phyloP scores from a whole-genome alignment of 2,113 vertebrate species.

The Picathartes gymnocephalus region DNA sequence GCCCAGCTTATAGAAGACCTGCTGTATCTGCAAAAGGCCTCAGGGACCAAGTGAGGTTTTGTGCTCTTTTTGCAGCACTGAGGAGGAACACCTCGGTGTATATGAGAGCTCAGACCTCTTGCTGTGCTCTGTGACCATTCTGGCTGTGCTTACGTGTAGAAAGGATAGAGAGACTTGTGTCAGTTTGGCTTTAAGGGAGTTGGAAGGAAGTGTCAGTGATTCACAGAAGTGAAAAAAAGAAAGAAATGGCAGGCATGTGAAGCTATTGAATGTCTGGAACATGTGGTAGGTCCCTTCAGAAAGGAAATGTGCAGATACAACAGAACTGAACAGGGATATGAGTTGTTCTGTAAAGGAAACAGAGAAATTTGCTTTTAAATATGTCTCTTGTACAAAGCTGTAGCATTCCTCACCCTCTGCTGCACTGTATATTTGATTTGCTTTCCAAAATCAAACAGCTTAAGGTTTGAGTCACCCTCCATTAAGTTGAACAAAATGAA shows the following conservation, averaged over 20 bases:
- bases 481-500: constrained; percentile 7
- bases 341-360: background rate
- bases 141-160: accelerated
- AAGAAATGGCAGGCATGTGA: background rate
- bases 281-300: background rate
- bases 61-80: background rate
- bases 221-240: background rate
- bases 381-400: background rate
- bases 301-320: background rate
- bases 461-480: constrained; percentile 34
- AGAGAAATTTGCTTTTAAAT: background rate
- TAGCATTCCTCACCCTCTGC: background rate
- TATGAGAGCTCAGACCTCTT: background rate
- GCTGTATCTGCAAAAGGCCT: background rate
- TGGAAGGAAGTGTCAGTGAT: background rate
- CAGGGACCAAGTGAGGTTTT: background rate
- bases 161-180: accelerated
- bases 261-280: background rate
- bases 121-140: background rate
- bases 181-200: background rate
- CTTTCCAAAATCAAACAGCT: constrained; percentile 22
- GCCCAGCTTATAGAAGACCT: background rate
- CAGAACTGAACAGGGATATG: background rate
- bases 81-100: background rate
- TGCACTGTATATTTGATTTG: background rate